Percentiles rank a stretch among this genome's conserved stretches.
phyloP scores from a whole-genome alignment of 2,113 vertebrate genomes.

The Xyliphius kryptos region DNA sequence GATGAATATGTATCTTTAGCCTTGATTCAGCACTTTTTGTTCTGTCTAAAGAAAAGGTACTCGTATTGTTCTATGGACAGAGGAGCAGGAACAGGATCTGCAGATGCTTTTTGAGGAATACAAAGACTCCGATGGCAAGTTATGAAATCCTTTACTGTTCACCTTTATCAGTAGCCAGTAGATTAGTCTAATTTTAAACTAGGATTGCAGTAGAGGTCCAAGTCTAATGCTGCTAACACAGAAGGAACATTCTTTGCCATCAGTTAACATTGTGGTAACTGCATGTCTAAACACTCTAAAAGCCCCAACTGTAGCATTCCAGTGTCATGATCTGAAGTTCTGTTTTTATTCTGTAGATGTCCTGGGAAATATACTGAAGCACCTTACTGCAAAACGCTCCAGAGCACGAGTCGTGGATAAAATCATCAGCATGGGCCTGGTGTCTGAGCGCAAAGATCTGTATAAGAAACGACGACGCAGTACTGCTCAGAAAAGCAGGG shows the following conservation, averaged over 20 bases:
- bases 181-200: no score
- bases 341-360: constrained; percentile 67
- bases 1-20: no score
- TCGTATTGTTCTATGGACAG: constrained; percentile 80
- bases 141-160: no score
- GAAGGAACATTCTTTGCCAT: no score
- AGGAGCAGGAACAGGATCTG: constrained; percentile 86
- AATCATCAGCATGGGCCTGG: constrained; percentile 84
- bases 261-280: no score
- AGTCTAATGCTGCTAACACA: no score
- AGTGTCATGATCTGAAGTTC: no score
- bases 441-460: constrained; percentile 77
- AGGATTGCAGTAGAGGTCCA: no score
- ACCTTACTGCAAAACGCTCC: constrained; percentile 79
- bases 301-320: no score
- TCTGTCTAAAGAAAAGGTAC: constrained; percentile 77
- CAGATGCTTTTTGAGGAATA: constrained; percentile 81
- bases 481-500: constrained; percentile 51
- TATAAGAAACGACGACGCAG: constrained; percentile 74
- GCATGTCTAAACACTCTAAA: no score
- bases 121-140: constrained; percentile 75
- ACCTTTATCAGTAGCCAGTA: no score
- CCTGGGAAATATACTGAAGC: constrained; percentile 80
- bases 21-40: no score
- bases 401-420: constrained; percentile 83